phyloP scores from a whole-genome alignment of 2,888 invertebrate genomes.

The Hemicrepidius hirtus region DNA sequence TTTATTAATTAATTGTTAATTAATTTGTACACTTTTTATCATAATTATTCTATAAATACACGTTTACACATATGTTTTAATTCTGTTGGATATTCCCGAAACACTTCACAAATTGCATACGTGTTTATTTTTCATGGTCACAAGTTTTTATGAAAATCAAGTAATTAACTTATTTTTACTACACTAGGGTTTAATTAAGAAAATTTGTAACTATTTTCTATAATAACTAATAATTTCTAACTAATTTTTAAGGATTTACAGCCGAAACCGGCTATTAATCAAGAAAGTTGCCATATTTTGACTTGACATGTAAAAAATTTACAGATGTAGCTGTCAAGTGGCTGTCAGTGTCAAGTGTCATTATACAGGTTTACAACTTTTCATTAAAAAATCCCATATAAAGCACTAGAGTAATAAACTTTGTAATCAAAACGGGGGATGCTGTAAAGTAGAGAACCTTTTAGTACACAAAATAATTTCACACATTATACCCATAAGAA shows the following conservation, averaged over 20 bases:
- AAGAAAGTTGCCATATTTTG: constrained; percentile 12
- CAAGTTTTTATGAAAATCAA: constrained; percentile 9
- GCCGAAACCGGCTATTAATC: constrained; percentile 11
- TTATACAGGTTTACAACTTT: background rate
- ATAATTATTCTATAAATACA: background rate
- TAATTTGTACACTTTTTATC: constrained; percentile 14
- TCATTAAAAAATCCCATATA: too few species aligned
- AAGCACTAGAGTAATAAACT: too few species aligned
- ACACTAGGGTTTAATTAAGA: background rate
- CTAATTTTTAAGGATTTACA: background rate
- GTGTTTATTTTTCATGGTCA: constrained; percentile 40
- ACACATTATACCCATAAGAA: too few species aligned
- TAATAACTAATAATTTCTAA: background rate
- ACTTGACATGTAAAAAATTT: constrained; percentile 3
- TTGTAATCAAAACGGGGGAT: too few species aligned
- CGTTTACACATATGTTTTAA: constrained; percentile 19
- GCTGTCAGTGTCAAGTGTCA: constrained; percentile 12
- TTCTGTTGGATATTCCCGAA: background rate
- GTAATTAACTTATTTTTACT: constrained; percentile 10
- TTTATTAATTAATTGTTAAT: background rate
- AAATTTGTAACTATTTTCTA: background rate
- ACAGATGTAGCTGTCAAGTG: constrained; percentile 6
- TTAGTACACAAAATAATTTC: too few species aligned
- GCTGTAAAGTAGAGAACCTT: too few species aligned
- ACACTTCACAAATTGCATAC: constrained; percentile 41